Evolutionary conservation across 1,140 invertebrate species (phyloP).

Genomic region (Hycleus phaleratus): DNA sequence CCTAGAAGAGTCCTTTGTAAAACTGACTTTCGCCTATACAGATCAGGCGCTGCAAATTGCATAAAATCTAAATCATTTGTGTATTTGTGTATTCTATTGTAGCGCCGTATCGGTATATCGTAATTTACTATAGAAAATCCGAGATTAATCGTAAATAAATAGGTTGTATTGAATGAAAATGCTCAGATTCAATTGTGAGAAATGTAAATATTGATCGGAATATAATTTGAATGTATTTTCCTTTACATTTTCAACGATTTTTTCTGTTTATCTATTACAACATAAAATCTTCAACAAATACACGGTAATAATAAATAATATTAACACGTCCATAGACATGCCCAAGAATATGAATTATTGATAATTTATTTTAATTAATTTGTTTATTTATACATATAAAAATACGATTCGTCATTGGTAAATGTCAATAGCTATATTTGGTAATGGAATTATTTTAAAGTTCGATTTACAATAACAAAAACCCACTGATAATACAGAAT

Average conservation of each 20-base stretch:
- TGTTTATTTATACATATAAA: slow-evolving; percentile 2
- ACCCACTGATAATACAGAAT: slow-evolving; percentile 4
- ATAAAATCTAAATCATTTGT: too few species aligned
- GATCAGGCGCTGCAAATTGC: too few species aligned
- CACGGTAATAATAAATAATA: slow-evolving; percentile 4
- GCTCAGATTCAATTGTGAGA: slow-evolving; percentile 6
- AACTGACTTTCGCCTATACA: too few species aligned
- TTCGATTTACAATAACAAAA: neutral
- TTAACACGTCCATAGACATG: slow-evolving; percentile 1
- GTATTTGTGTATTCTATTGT: too few species aligned
- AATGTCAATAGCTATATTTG: slow-evolving; percentile 13
- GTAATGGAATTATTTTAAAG: neutral
- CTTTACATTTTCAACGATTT: neutral
- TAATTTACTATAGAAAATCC: too few species aligned
- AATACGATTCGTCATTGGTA: slow-evolving; percentile 5
- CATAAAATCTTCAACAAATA: neutral
- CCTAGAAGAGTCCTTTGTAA: too few species aligned
- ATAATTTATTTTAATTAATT: slow-evolving; percentile 12
- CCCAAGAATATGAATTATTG: slow-evolving; percentile 7
- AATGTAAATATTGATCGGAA: slow-evolving; percentile 9
- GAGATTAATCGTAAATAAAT: neutral
- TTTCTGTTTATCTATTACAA: neutral
- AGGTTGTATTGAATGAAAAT: neutral
- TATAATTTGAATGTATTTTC: neutral
- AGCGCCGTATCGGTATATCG: too few species aligned